Evolutionary conservation across 2,888 invertebrate species (phyloP).

Genomic region (Megaustenia siamemsis): DNA sequence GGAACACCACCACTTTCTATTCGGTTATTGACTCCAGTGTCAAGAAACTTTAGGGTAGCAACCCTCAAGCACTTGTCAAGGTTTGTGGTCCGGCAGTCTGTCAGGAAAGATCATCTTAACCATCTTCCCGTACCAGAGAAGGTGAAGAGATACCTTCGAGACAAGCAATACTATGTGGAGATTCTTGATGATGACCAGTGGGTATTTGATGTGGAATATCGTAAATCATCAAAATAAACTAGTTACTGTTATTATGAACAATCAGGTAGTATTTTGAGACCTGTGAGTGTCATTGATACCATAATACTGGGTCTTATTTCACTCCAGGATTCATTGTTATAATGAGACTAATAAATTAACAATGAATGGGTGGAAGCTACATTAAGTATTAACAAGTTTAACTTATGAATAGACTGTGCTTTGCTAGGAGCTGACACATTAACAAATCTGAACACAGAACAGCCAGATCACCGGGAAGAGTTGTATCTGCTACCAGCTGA

Average conservation of each 20-base stretch:
- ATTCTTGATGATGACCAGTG: slow-evolving; percentile 65
- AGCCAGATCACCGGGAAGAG: too few species aligned
- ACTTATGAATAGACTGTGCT: too few species aligned
- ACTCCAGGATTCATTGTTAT: too few species aligned
- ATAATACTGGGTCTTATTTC: too few species aligned
- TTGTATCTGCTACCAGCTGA: too few species aligned
- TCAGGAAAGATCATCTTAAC: slow-evolving; percentile 85
- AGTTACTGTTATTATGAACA: neutral
- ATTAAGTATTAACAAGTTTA: too few species aligned
- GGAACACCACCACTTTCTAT: slow-evolving; percentile 87
- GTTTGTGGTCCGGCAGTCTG: slow-evolving; percentile 86
- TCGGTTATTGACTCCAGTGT: slow-evolving; percentile 86
- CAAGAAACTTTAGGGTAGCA: slow-evolving; percentile 85
- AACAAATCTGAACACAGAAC: too few species aligned
- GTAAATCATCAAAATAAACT: slow-evolving; percentile 14
- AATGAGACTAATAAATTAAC: too few species aligned
- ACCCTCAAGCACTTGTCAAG: slow-evolving; percentile 86
- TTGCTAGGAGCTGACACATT: too few species aligned
- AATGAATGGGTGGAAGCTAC: too few species aligned
- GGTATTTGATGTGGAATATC: slow-evolving; percentile 39
- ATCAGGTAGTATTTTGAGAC: neutral
- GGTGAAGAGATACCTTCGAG: slow-evolving; percentile 77
- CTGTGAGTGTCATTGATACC: too few species aligned
- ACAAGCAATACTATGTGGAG: slow-evolving; percentile 78
- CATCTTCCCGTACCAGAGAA: slow-evolving; percentile 85